Conservation (phyloP, 2,797 vertebrate species). For the Linurgus olivaceus region DNA sequence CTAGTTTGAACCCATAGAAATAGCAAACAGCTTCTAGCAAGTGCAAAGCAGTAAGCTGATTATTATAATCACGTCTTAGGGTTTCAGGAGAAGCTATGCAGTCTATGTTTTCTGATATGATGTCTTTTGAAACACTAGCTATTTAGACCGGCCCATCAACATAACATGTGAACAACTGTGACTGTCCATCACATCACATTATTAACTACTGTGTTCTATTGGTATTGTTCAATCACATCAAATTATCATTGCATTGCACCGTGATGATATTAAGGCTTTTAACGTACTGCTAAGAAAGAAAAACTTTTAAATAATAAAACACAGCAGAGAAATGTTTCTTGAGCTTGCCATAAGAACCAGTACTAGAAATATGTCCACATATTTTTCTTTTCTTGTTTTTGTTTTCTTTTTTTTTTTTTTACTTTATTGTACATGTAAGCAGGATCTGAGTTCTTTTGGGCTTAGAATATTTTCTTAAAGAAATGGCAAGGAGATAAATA, state of each 20-base stretch:
- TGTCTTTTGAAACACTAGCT: neutral
- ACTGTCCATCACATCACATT: constrained; percentile 22
- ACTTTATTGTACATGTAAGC: neutral
- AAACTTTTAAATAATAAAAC: neutral
- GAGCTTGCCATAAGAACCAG: neutral
- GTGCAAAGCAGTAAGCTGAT: constrained; percentile 33
- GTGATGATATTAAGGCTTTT: neutral
- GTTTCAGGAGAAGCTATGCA: neutral
- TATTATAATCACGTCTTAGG: constrained; percentile 13
- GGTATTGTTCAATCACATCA: neutral
- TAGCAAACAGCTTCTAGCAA: constrained; percentile 51
- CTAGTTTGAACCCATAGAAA: neutral
- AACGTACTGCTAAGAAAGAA: neutral
- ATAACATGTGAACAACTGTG: constrained; percentile 24
- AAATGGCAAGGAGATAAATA: neutral
- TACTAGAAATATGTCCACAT: neutral
- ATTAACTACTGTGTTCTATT: neutral
- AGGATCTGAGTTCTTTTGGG: neutral
- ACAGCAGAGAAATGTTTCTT: neutral
- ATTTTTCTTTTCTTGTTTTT: neutral
- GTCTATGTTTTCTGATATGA: neutral
- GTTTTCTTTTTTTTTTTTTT: neutral
- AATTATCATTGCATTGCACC: neutral
- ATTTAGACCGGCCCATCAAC: neutral
- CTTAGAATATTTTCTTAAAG: neutral